Evolutionary conservation across 1,140 invertebrate genomes (phyloP), one percentile per base, ranked within the genome.

Genomic region (Brachionus calyciflorus): DNA sequence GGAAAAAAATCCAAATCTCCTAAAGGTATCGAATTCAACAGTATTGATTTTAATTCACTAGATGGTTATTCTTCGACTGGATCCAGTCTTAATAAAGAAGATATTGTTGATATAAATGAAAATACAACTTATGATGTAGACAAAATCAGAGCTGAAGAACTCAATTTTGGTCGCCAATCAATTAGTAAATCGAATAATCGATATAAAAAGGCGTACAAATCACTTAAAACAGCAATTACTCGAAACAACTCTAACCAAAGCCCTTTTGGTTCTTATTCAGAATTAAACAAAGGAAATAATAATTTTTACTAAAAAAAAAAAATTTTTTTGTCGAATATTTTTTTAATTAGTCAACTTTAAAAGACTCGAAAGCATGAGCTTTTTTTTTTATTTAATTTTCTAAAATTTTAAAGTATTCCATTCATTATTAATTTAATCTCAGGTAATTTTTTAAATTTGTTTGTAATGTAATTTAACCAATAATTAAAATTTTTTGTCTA

Each of bases 171-270:
- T n/a, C 44, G n/a, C 10, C 24, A 44, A 24, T 30, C 60, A 24
- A 10, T 65, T 3, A 65, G 24, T 28, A 65, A 46, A 65, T 44
- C 30, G 3, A 60, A n/a, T n/a, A n/a, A 44, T 65, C 60, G 60
- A 9, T 65, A 65, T 28, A 65, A 65, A 44, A 65, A 65, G 41
- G 60, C 40, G 17, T 65, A 65, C 28, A 65, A 65, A 65, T 65
- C 60, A 24, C 19, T 65, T 65, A 65, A 65, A 44, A 44, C 37
- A 9, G 60, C 21, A 10, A 65, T 65, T 3, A 65, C 6, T 14
- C 14, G 60, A 17, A 65, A 41, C 21, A 65, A 46, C 44, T 65
- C 60, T 10, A 41, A 12, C 24, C 55, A 60, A 37, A 60, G 37
- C 19, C 55, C 30, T 17, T 9, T 14, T 37, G 9, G 30, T 10